Percentiles rank a stretch among this genome's conserved stretches.
Conservation (phyloP, 2,888 invertebrate genomes). For the Meloe dianella region DNA sequence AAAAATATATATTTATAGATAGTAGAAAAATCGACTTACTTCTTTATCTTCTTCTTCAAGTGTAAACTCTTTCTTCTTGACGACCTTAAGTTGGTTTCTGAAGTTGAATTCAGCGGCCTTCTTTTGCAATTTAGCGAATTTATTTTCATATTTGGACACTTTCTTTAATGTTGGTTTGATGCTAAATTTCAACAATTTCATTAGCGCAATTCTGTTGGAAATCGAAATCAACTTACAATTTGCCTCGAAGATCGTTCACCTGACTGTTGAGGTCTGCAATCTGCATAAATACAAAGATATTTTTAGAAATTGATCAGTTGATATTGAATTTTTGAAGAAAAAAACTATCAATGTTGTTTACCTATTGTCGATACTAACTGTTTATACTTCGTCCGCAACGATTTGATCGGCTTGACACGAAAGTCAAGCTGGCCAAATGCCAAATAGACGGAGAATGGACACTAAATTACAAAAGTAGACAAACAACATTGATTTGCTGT, state of each 20-base stretch:
- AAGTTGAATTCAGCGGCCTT: conserved; percentile 98
- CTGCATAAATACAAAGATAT: conserved; percentile 62
- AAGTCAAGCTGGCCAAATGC: background rate
- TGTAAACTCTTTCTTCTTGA: conserved; percentile 99
- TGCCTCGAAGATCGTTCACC: conserved; percentile 99
- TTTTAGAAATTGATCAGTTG: background rate
- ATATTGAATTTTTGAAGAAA: background rate
- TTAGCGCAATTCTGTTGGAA: conserved; percentile 42
- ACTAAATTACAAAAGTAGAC: background rate
- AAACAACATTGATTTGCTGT: background rate
- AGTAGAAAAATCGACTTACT: conserved; percentile 69
- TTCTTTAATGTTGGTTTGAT: conserved; percentile 99
- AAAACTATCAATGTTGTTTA: conserved; percentile 28
- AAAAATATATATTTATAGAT: too few relatives aligned
- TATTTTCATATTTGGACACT: conserved; percentile 99
- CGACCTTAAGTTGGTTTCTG: conserved; percentile 99
- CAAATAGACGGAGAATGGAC: too few relatives aligned
- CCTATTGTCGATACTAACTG: too few relatives aligned
- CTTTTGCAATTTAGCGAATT: conserved; percentile 98
- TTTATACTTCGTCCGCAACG: background rate
- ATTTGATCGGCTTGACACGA: background rate
- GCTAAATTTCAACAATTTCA: conserved; percentile 61
- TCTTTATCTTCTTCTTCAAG: conserved; percentile 97
- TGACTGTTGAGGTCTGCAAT: conserved; percentile 98
- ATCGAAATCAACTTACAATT: conserved; percentile 86